phyloP scores from a whole-genome alignment of 2,113 vertebrate genomes.

The Oryctolagus cuniculus region DNA sequence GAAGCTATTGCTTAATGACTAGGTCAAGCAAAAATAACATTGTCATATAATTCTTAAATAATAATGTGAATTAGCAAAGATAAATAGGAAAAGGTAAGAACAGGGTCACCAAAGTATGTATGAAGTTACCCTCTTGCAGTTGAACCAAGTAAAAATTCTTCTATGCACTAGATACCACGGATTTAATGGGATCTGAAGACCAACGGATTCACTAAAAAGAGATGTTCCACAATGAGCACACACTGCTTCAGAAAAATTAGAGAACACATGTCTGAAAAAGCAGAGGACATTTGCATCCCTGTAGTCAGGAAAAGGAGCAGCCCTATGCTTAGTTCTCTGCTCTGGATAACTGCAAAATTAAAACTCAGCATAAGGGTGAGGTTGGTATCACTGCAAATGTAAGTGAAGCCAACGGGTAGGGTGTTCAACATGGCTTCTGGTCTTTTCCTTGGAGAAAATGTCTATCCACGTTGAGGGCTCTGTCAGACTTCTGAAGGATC shows the following conservation, averaged over 20 bases:
- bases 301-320: slow-evolving; percentile 17
- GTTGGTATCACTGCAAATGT: neutral
- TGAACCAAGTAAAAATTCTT: slow-evolving; percentile 32
- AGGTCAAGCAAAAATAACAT: neutral
- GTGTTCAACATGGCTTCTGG: neutral
- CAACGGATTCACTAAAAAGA: slow-evolving; percentile 13
- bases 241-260: slow-evolving; percentile 15
- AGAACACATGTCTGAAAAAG: neutral
- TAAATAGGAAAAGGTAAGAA: neutral
- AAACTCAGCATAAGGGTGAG: neutral
- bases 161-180: neutral
- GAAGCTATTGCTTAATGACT: slow-evolving; percentile 9
- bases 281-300: neutral
- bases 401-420: neutral
- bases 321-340: neutral
- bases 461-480: slow-evolving; percentile 75
- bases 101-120: neutral
- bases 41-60: neutral
- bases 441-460: neutral
- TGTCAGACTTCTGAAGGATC: slow-evolving; percentile 54
- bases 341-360: slow-evolving; percentile 31
- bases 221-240: neutral
- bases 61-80: neutral
- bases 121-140: neutral
- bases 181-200: slow-evolving; percentile 31